Evolutionary conservation across 2,888 invertebrate species (phyloP).

Genomic region (Formica aserva): DNA sequence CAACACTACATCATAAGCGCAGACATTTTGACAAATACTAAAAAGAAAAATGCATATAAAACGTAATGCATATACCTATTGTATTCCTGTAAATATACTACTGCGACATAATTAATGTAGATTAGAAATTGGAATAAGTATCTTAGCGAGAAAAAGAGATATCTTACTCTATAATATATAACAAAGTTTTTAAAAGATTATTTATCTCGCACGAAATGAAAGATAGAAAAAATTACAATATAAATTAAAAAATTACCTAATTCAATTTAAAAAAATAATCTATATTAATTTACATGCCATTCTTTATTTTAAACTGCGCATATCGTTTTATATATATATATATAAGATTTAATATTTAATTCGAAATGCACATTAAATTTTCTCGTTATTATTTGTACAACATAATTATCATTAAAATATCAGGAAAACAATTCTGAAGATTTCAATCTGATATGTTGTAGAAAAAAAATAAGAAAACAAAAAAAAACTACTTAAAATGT

Average conservation of each 20-base stretch:
- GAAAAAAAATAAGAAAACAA: neutral
- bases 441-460: constrained; percentile 14
- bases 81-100: neutral
- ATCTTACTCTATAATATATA: neutral
- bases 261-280: no score
- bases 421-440: neutral
- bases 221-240: neutral
- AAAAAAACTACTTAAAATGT: constrained; percentile 55
- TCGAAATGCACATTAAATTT: neutral
- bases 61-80: constrained; percentile 35
- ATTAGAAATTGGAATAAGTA: neutral
- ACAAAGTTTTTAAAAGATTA: neutral
- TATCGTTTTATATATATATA: neutral
- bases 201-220: neutral
- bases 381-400: neutral
- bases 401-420: constrained; percentile 3
- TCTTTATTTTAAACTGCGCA: neutral
- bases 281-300: neutral
- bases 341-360: constrained; percentile 8
- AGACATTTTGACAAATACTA: constrained; percentile 56
- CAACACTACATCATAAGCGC: constrained; percentile 68
- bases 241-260: neutral
- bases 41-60: constrained; percentile 48
- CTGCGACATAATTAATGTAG: neutral
- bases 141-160: neutral